Base-by-base conservation (phyloP, 2,113 vertebrate genomes). In the Serinus canaria region DNA sequence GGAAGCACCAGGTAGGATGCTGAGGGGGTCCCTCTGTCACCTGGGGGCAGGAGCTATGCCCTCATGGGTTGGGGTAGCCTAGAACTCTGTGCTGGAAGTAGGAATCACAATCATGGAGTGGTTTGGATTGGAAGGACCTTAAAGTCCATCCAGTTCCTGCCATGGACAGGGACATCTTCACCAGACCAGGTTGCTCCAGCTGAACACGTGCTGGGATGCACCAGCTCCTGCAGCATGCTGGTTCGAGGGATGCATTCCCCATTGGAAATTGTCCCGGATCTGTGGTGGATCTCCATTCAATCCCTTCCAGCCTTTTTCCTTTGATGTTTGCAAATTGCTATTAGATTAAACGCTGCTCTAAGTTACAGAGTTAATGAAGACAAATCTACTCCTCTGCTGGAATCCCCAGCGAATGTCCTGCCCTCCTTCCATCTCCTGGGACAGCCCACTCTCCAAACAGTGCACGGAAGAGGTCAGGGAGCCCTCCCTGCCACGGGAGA, bases 1-100 rank as follows among this genome's bases (percentile, higher is more conserved):
- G 58, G 75, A 41, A 77, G 50, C 11, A 50, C 17, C 0, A 0
- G 53, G 43, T 23, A 43, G 53, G n/a, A 44, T 0, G 0, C 39
- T 64, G 39, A 0, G 0, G 41, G 35, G 4, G 4, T 44, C 41
- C 41, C 55, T 44, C 15, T 3, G 6, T 55, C 25, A 49, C 20
- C 52, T 18, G 15, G 28, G 60, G 85, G 43, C 0, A 9, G 24
- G 11, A n/a, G 15, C 39, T 35, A 56, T 19, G 52, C 31, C 35
- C 44, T 63, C 20, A 8, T 1, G 33, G 23, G 25, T 10, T 5
- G 4, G 39, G n/a, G 15, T 7, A 83, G 49, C 21, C 20, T 64
- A 49, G 39, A 13, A 27, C 20, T 62, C 50, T 59, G 59, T 23
- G 41, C 43, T 39, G 25, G 31, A 13, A 91, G 25, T 1, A 53